Conservation (phyloP, 2,888 invertebrate genomes). For the Drosophila putrida region DNA sequence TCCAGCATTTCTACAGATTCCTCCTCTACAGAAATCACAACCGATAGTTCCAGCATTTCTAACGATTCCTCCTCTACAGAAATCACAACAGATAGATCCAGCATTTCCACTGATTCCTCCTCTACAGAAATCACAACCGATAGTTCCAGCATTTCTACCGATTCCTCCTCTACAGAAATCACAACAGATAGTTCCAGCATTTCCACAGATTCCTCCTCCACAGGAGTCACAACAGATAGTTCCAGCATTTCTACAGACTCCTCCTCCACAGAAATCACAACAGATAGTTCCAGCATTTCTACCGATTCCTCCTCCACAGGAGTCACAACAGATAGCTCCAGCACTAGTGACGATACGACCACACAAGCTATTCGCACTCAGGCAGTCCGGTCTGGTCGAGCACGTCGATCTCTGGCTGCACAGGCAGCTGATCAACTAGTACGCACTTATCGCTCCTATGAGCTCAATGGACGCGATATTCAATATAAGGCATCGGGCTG, state of each 20-base stretch:
- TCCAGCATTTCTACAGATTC: not conserved
- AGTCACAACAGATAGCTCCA: conserved; percentile 7
- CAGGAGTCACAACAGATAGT: conserved; percentile 1
- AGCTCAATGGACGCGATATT: conserved; percentile 37
- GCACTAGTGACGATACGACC: not conserved
- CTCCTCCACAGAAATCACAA: not conserved
- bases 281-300: not conserved
- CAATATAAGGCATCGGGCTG: conserved; percentile 56
- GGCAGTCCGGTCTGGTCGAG: conserved; percentile 4
- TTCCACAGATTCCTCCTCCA: not conserved
- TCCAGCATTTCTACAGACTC: not conserved
- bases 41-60: not conserved
- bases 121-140: not conserved
- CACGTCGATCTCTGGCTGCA: conserved; percentile 55
- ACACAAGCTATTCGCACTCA: not conserved
- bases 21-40: not conserved
- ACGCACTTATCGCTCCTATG: conserved; percentile 65
- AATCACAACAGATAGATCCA: conserved; percentile 6
- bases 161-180: not conserved
- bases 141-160: not conserved
- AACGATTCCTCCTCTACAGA: not conserved
- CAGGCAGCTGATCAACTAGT: conserved; percentile 61
- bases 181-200: not conserved
- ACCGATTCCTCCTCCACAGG: not conserved
- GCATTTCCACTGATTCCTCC: not conserved